Evolutionary conservation across 2,888 invertebrate species (phyloP), one percentile per base, ranked within the genome.

Genomic region (Cheilosia grossa): DNA sequence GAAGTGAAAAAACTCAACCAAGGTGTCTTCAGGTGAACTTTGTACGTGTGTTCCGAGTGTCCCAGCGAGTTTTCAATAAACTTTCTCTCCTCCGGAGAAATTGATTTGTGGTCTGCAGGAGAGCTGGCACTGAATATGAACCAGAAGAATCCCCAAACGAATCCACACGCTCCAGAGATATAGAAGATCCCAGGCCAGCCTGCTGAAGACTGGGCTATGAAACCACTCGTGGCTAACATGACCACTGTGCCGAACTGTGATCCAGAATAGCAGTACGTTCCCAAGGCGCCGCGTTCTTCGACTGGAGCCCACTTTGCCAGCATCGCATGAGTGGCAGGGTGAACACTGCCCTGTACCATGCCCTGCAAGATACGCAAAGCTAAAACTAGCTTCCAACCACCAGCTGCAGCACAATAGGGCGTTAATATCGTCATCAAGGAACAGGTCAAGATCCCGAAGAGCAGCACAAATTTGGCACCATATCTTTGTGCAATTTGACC

Each of bases 101-200:
- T 96, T 78, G 92, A 92, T 44, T 92, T 93, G 88, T 94, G 93
- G 51, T 93, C 92, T 1, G 94, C 93, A 0, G 96, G 96, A 1
- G 94, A 94, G 87, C 94, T 94, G 1, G 95, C 93, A 0, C 96
- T 96, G 7, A 95, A 91, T 51, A 94, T 89, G 10, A 93, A 91
- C 93, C 95, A 96, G 0, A 92, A 88, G 0, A 94, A 83, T 0
- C 93, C 92, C 95, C 96, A 96, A 0, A 93, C 30, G 0, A 94
- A 90, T 0, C 95, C 95, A 5, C 94, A 90, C 0, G 92, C 91
- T 0, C 96, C 96, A 88, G 95, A 95, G 1, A 94, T 90, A 89
- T 96, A 97, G 91, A 97, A 97, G 77, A 95, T 95, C 1, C 95
- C 94, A 0, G 95, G 95, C 97, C 97, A 97, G 1, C 96, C 96